Base-by-base conservation (phyloP, 2,113 vertebrate species). In the Vanacampus margaritifer region DNA sequence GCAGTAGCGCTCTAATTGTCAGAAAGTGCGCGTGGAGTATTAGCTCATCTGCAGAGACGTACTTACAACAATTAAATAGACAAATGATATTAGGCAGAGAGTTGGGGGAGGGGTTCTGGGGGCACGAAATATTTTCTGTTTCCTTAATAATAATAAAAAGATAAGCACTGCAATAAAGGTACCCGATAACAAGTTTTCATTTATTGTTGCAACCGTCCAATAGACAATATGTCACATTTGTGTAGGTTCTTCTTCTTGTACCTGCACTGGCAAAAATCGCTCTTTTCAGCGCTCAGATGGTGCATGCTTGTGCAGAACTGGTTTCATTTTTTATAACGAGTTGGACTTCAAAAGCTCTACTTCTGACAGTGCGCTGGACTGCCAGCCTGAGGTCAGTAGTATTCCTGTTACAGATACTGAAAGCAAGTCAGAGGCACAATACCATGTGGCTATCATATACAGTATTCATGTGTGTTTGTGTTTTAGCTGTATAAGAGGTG, bases 261-360 rank as follows among this genome's bases (percentile, higher is more conserved):
- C 68, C 1, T 98, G 96, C 71, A 81, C 54, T 0, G 95, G 96
- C 43, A 88, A 92, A 79, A 94, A 97, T 76, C 91, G 95, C 7
- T 91, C 95, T 2, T 99, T 97, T 78, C 96, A 98, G 86, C 92
- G 91, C 50, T 98, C 94, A 0, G 96, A 98, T 21, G 91, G 92
- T 6, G 96, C 94, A 19, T 98, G 96, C 71, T 88, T 97, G 87
- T 98, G 95, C 85, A 91, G 76, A 79, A 91, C 93, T 6, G 94
- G 95, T 36, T 92, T 94, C 0, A 46, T 96, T 50, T 95, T 94
- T 86, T 95, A 95, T 19, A 88, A 94, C 24, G 78, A 92, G 57
- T 87, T 93, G 65, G 94, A 92, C 80, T 91, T 91, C 37, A 85
- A 90, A 72, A 90, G 86, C 63, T 87, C 92, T 5, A 81, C 84